phyloP scores from a whole-genome alignment of 2,888 invertebrate species.

The Suillia variegata region DNA sequence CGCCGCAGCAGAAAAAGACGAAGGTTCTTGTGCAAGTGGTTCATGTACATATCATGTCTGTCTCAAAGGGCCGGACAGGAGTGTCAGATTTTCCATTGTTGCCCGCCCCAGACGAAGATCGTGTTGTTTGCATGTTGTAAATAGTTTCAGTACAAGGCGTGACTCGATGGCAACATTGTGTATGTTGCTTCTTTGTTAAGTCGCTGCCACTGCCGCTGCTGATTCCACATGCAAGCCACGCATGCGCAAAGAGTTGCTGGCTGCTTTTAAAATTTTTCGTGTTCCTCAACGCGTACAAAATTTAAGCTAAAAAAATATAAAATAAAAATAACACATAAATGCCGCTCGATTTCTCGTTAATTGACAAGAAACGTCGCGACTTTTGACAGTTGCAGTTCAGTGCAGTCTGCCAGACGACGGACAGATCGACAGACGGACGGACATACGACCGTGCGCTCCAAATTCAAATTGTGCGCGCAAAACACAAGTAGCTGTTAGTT shows the following conservation, averaged over 20 bases:
- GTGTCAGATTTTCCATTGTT: not conserved
- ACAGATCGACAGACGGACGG: too few relatives aligned
- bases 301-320: too few relatives aligned
- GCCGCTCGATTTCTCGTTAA: not conserved
- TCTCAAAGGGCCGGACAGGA: not conserved
- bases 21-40: too few relatives aligned
- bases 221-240: not conserved
- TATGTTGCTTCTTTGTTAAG: not conserved
- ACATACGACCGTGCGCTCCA: not conserved
- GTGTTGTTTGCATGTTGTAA: not conserved
- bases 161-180: not conserved
- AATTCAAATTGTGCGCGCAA: slow-evolving; percentile 16
- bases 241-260: not conserved
- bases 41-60: too few relatives aligned
- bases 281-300: too few relatives aligned
- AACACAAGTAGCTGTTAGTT: too few relatives aligned
- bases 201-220: not conserved
- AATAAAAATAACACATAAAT: not conserved
- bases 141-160: not conserved
- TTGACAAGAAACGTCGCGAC: slow-evolving; percentile 11
- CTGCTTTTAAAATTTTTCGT: not conserved
- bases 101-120: not conserved
- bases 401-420: not conserved
- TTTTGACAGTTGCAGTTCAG: slow-evolving; percentile 3
- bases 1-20: not conserved